Evolutionary conservation across 2,113 vertebrate species (phyloP).

Genomic region (Eurystomus gularis): DNA sequence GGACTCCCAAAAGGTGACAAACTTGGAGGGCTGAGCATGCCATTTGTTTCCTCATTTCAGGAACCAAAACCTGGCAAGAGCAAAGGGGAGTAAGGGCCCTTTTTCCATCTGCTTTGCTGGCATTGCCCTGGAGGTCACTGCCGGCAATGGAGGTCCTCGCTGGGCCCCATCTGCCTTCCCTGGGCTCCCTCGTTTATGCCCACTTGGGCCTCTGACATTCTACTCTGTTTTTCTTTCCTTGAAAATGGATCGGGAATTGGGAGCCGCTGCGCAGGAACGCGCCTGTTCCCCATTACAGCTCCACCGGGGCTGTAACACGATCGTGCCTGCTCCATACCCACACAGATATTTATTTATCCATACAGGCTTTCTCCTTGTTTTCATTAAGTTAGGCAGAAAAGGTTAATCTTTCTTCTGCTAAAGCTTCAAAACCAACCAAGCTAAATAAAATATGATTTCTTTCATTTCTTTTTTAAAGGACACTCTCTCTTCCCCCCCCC

Average conservation of each 20-base stretch:
- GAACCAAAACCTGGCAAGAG: constrained; percentile 21
- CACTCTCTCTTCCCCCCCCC: not conserved
- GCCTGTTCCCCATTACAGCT: constrained; percentile 80
- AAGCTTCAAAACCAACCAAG: constrained; percentile 67
- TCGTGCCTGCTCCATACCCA: constrained; percentile 71
- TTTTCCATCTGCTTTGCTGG: constrained; percentile 26
- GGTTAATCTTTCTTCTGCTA: constrained; percentile 66
- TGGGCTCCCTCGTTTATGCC: constrained; percentile 26
- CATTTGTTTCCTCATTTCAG: constrained; percentile 46
- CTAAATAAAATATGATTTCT: constrained; percentile 68
- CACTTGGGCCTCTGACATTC: constrained; percentile 69
- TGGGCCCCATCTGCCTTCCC: constrained; percentile 45
- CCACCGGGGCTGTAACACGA: constrained; percentile 80
- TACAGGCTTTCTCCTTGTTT: constrained; percentile 68
- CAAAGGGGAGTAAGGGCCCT: constrained; percentile 5
- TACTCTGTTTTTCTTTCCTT: constrained; percentile 78
- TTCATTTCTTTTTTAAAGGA: constrained; percentile 65
- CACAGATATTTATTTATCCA: constrained; percentile 73
- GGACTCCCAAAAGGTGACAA: not conserved
- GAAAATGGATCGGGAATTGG: constrained; percentile 77
- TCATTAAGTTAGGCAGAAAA: constrained; percentile 71
- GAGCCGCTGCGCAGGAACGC: constrained; percentile 72
- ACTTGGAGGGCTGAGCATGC: not conserved
- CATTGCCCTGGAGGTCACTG: constrained; percentile 40
- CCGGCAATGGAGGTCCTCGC: not conserved